phyloP scores from a whole-genome alignment of 2,113 vertebrate species.

The Toxostoma redivivum region DNA sequence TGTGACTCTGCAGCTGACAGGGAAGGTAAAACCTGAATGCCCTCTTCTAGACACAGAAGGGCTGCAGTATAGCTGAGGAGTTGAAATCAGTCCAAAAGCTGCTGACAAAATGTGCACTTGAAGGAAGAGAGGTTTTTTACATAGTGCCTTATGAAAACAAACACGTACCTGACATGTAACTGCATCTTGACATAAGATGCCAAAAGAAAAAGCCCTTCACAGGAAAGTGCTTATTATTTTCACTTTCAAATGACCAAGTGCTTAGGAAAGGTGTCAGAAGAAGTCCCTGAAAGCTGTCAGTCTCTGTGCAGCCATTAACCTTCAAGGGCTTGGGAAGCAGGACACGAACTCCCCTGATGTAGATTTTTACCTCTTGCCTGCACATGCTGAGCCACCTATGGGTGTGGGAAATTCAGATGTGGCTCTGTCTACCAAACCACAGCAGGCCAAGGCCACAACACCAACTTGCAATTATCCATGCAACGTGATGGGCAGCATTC shows the following conservation, averaged over 20 bases:
- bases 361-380: neutral
- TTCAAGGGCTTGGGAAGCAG: neutral
- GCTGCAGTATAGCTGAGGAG: neutral
- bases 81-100: neutral
- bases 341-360: neutral
- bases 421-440: neutral
- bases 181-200: neutral
- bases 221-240: neutral
- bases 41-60: neutral
- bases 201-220: neutral
- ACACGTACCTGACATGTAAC: neutral
- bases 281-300: neutral
- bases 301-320: neutral
- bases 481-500: neutral
- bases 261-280: neutral
- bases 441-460: neutral
- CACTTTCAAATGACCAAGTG: neutral
- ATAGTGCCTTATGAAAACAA: neutral
- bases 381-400: neutral
- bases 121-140: neutral
- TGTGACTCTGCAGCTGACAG: conserved; percentile 38
- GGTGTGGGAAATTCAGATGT: neutral
- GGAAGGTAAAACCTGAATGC: conserved; percentile 1
- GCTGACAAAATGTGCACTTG: neutral
- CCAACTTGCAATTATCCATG: neutral